Evolutionary conservation across 2,797 vertebrate species (phyloP).

Genomic region (Sebastes hubbsi): DNA sequence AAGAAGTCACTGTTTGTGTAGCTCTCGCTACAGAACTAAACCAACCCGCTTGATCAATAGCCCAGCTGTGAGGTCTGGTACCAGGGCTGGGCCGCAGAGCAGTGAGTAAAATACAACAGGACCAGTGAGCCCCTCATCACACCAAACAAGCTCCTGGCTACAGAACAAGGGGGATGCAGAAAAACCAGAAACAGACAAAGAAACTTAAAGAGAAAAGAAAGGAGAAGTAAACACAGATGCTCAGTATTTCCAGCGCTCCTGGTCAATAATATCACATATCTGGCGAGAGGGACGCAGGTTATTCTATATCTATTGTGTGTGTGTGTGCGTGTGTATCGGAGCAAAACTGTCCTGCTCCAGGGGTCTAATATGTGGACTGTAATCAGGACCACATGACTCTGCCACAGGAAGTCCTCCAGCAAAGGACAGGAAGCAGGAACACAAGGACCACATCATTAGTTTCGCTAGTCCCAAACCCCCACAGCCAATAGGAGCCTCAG

Average conservation of each 20-base stretch:
- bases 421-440: conserved; percentile 81
- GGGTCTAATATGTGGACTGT: conserved; percentile 80
- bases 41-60: conserved; percentile 45
- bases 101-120: conserved; percentile 50
- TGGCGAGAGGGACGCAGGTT: conserved; percentile 80
- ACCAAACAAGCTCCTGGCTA: conserved; percentile 63
- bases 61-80: conserved; percentile 52
- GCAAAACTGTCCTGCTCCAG: conserved; percentile 82
- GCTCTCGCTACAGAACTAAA: conserved; percentile 19
- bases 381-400: conserved; percentile 93
- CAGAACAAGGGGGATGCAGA: conserved; percentile 61
- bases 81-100: conserved; percentile 45
- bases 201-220: conserved; percentile 56
- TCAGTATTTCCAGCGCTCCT: conserved; percentile 76
- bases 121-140: conserved; percentile 57
- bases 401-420: conserved; percentile 89
- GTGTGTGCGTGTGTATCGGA: conserved; percentile 23
- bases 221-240: conserved; percentile 71
- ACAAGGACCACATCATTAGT: conserved; percentile 89
- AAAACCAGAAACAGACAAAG: conserved; percentile 64
- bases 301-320: conserved; percentile 75
- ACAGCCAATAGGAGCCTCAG: conserved; percentile 78
- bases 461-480: conserved; percentile 82
- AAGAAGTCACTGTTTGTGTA: conserved; percentile 32
- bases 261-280: conserved; percentile 89